A percentile compares a stretch with the other conserved stretches of the same genome.
phyloP scores from a whole-genome alignment of 2,113 vertebrate species.

The Ictalurus furcatus region DNA sequence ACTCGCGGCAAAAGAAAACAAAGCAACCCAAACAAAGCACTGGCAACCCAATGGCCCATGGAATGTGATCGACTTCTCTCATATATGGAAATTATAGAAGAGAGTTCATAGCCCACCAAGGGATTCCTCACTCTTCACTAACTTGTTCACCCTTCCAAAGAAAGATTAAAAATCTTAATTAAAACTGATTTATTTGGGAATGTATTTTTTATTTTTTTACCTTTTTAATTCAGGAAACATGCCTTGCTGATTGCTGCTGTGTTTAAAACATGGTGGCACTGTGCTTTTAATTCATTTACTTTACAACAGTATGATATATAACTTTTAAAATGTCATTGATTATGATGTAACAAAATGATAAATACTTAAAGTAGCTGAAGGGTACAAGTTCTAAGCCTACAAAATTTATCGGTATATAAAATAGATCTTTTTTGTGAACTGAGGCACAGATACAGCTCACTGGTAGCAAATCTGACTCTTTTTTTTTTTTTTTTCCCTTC shows the following conservation, averaged over 20 bases:
- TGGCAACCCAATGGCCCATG: slow-evolving; percentile 35
- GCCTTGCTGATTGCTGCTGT: not conserved
- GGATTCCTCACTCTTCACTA: slow-evolving; percentile 5
- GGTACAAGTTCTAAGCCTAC: not conserved
- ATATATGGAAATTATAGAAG: slow-evolving; percentile 21
- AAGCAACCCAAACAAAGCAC: slow-evolving; percentile 44
- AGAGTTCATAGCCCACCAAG: slow-evolving; percentile 32
- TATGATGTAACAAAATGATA: not conserved
- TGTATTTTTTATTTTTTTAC: not conserved
- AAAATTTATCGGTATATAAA: not conserved
- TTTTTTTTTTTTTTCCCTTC: not conserved
- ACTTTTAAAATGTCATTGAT: not conserved
- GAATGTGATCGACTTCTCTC: slow-evolving; percentile 40
- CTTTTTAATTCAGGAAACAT: not conserved
- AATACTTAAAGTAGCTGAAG: not conserved
- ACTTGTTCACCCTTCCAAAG: not conserved
- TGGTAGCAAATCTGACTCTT: not conserved
- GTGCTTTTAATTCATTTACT: not conserved
- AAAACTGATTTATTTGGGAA: not conserved
- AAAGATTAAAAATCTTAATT: not conserved
- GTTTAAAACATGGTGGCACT: not conserved
- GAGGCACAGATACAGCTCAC: not conserved
- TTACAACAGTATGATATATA: not conserved
- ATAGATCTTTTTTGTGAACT: not conserved
- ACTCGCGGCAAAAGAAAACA: slow-evolving; percentile 21